Evolutionary conservation across 2,888 invertebrate genomes (phyloP).

Genomic region (Mesochorus sp.): DNA sequence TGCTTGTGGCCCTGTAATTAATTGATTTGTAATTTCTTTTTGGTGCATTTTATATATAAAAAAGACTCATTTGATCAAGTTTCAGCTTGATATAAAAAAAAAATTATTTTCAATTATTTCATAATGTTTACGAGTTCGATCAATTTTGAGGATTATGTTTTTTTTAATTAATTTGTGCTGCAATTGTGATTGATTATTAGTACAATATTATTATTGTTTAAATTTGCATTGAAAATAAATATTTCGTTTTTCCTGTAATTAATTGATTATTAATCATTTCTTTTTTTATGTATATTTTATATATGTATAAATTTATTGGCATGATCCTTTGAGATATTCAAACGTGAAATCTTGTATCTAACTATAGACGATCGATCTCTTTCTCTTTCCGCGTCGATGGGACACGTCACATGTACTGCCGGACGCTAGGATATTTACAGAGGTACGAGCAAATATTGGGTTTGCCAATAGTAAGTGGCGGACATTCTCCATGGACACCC

Average conservation of each 20-base stretch:
- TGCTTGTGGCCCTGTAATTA: too few species aligned
- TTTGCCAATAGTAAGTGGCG: slow-evolving; percentile 55
- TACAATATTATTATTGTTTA: neutral
- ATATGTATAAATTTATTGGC: too few species aligned
- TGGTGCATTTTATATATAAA: too few species aligned
- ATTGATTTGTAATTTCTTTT: too few species aligned
- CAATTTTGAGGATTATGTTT: neutral
- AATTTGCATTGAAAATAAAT: too few species aligned
- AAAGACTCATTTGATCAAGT: neutral
- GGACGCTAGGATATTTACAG: slow-evolving; percentile 58
- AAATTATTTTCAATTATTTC: neutral
- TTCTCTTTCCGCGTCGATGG: slow-evolving; percentile 25
- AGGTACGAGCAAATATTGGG: slow-evolving; percentile 57
- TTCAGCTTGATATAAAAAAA: neutral
- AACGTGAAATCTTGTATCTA: neutral
- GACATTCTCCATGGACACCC: slow-evolving; percentile 50
- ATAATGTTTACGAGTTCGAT: neutral
- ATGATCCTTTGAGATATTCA: neutral
- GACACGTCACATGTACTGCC: slow-evolving; percentile 19
- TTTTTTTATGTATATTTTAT: too few species aligned
- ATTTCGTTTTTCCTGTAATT: too few species aligned
- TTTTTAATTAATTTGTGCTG: too few species aligned
- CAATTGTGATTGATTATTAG: neutral
- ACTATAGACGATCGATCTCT: neutral
- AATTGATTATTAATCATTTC: too few species aligned